Evolutionary conservation across 1,140 invertebrate genomes (phyloP).

Genomic region (Phortica variegata): DNA sequence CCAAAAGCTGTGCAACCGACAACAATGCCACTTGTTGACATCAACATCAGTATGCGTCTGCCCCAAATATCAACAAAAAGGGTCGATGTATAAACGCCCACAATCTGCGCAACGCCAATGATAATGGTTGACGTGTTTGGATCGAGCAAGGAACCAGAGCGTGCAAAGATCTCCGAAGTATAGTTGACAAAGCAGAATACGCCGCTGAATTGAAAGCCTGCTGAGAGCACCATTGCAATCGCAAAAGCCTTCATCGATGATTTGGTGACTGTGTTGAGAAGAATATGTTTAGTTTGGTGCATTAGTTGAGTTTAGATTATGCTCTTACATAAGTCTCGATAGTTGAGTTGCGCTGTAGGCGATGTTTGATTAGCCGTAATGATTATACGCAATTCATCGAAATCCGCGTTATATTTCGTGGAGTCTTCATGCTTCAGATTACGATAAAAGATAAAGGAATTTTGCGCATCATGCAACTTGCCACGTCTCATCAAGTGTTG

Average conservation of each 20-base stretch:
- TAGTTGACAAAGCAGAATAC: conserved; percentile 40
- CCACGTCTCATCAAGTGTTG: conserved; percentile 32
- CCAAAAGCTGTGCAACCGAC: conserved; percentile 27
- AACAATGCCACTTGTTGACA: conserved; percentile 29
- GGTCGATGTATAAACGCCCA: conserved; percentile 37
- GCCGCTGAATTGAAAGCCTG: conserved; percentile 36
- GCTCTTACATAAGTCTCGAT: too few species aligned
- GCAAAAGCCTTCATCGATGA: conserved; percentile 22
- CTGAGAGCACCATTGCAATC: conserved; percentile 21
- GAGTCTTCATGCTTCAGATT: conserved; percentile 25
- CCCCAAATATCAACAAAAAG: conserved; percentile 38
- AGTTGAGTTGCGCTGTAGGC: too few species aligned
- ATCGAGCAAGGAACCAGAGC: conserved; percentile 61
- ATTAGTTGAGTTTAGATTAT: too few species aligned
- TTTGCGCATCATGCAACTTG: conserved; percentile 20
- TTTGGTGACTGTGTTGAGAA: conserved; percentile 10
- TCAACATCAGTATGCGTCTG: conserved; percentile 25
- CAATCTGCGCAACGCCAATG: conserved; percentile 58
- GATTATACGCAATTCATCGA: conserved; percentile 36
- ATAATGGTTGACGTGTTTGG: conserved; percentile 61
- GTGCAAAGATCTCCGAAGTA: conserved; percentile 63
- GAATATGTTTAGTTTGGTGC: background rate
- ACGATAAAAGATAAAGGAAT: conserved; percentile 37
- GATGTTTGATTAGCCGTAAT: background rate
- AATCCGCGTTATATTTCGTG: conserved; percentile 5